Evolutionary conservation across 2,888 invertebrate species (phyloP).

Genomic region (Ornithoptera priamus): DNA sequence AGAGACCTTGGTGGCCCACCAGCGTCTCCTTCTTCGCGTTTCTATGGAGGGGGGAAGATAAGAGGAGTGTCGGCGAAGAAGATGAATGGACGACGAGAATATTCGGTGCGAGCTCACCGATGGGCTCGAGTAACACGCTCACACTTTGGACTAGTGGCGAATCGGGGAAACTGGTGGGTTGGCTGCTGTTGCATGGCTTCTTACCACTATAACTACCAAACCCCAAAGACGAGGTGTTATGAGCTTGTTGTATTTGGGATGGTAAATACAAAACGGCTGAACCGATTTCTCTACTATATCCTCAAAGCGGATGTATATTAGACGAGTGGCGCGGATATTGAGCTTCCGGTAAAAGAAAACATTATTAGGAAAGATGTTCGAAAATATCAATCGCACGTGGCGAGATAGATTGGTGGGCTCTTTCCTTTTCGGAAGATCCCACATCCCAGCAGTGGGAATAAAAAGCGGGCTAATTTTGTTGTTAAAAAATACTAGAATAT

Average conservation of each 20-base stretch:
- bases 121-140: conserved; percentile 41
- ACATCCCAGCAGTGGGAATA: too few species aligned
- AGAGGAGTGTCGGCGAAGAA: conserved; percentile 32
- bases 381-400: too few species aligned
- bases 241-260: neutral
- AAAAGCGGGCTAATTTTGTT: too few species aligned
- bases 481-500: too few species aligned
- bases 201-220: neutral
- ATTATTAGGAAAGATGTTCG: too few species aligned
- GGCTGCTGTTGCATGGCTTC: neutral
- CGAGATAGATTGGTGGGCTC: too few species aligned
- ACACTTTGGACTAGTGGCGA: conserved; percentile 54
- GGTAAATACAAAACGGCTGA: too few species aligned
- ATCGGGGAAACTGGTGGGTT: conserved; percentile 47
- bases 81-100: conserved; percentile 47
- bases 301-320: too few species aligned
- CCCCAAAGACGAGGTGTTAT: neutral
- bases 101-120: conserved; percentile 39
- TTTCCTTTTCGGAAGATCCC: too few species aligned
- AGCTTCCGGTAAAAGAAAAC: too few species aligned
- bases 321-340: too few species aligned
- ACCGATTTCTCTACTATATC: too few species aligned
- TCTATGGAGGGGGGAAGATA: conserved; percentile 48
- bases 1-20: conserved; percentile 82
- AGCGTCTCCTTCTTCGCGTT: conserved; percentile 45